A percentile compares a stretch with the other conserved stretches of the same genome.
Evolutionary conservation across 2,113 vertebrate species (phyloP).

Genomic region (Corvus moneduloides): DNA sequence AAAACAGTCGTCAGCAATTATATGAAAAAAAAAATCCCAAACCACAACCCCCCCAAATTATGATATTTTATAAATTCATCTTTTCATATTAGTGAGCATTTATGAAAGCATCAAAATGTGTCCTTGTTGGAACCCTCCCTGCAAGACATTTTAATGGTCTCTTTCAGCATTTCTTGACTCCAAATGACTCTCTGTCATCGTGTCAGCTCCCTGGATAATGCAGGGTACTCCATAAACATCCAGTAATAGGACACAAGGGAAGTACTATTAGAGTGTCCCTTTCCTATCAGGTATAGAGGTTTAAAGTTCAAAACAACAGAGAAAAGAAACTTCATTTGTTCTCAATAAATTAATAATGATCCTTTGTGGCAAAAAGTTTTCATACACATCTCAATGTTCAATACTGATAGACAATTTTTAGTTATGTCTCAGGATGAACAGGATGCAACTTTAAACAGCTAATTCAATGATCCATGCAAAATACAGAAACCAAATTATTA

Average conservation of each 20-base stretch:
- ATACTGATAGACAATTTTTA: constrained; percentile 8
- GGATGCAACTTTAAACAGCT: constrained; percentile 21
- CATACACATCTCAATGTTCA: background rate
- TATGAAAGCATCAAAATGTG: constrained; percentile 54
- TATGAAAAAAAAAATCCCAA: background rate
- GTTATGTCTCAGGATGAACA: constrained; percentile 1
- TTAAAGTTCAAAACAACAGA: constrained; percentile 81
- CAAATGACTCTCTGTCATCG: constrained; percentile 79
- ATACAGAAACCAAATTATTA: constrained; percentile 22
- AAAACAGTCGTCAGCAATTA: constrained; percentile 42
- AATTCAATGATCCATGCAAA: constrained; percentile 48
- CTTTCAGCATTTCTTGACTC: constrained; percentile 80
- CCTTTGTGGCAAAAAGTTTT: constrained; percentile 56
- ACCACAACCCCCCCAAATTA: background rate
- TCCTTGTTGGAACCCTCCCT: constrained; percentile 69
- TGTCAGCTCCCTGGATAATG: constrained; percentile 82
- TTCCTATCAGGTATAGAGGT: constrained; percentile 75
- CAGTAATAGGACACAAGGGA: constrained; percentile 85
- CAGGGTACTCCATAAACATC: constrained; percentile 79
- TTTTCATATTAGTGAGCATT: constrained; percentile 48
- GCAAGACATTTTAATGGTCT: constrained; percentile 80
- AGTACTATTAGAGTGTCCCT: constrained; percentile 76
- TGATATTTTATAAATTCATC: constrained; percentile 31
- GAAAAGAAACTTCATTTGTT: constrained; percentile 79
- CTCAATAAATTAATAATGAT: constrained; percentile 81